A percentile compares a stretch with the other conserved stretches of the same genome.
These are phyloP conservation scores for Flexamia atlantica DNA, from an alignment of 2,888 invertebrate species.

Conservation along the genomic window DNA sequence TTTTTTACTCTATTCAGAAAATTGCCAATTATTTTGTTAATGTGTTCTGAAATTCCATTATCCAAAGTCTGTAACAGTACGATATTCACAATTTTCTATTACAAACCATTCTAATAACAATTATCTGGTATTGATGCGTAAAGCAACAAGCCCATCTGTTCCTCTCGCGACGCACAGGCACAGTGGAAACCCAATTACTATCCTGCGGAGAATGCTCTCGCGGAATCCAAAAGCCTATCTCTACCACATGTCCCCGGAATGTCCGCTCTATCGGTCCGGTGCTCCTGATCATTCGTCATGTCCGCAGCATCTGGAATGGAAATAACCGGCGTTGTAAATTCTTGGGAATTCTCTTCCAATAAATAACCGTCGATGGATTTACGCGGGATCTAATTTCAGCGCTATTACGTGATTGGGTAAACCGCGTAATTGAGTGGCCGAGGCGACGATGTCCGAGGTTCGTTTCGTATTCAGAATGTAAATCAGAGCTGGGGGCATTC, in stretches of 20 bases:
- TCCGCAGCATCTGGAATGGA: conserved; percentile 27
- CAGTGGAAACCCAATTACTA: not conserved
- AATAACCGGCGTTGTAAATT: conserved; percentile 34
- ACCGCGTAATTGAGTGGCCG: not conserved
- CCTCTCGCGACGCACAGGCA: too few species aligned
- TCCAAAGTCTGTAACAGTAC: too few species aligned
- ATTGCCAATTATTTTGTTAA: too few species aligned
- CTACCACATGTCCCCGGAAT: not conserved
- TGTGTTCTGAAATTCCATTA: too few species aligned
- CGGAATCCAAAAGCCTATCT: not conserved
- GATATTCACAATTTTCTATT: too few species aligned
- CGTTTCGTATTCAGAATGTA: conserved; percentile 33
- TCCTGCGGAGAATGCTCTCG: not conserved
- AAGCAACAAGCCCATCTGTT: too few species aligned
- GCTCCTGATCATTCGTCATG: conserved; percentile 19
- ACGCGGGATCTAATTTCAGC: conserved; percentile 43
- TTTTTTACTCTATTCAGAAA: too few species aligned
- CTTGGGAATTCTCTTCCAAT: conserved; percentile 37
- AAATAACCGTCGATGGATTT: conserved; percentile 42
- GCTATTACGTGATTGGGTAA: conserved; percentile 42
- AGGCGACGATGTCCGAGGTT: conserved; percentile 25
- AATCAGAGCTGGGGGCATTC: conserved; percentile 13
- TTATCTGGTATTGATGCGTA: too few species aligned
- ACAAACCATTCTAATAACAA: too few species aligned
- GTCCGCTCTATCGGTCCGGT: not conserved